phyloP scores from a whole-genome alignment of 2,888 invertebrate genomes.

The Syrphus vitripennis region DNA sequence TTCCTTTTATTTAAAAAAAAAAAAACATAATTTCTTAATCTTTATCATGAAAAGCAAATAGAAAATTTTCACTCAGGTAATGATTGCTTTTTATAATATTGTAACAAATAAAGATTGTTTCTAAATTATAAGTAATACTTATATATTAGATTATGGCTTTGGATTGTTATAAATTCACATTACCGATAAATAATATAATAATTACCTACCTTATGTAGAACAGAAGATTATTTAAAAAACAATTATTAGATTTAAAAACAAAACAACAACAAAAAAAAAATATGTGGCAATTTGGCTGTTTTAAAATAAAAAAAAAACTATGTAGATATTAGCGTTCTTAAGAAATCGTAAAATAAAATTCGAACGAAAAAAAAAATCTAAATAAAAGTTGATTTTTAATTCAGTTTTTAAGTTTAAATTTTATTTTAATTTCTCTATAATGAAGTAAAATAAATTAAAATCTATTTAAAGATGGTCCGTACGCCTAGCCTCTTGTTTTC shows the following conservation, averaged over 20 bases:
- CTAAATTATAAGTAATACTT: constrained; percentile 20
- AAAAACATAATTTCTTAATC: not conserved
- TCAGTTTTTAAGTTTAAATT: not conserved
- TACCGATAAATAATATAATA: constrained; percentile 22
- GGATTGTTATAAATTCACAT: constrained; percentile 46
- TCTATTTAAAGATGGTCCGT: not conserved
- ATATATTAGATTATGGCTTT: constrained; percentile 39
- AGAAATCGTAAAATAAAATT: constrained; percentile 34
- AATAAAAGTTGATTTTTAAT: not conserved
- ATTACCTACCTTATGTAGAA: constrained; percentile 27
- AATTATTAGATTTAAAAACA: not conserved
- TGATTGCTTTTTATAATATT: constrained; percentile 55
- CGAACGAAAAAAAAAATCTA: constrained; percentile 3
- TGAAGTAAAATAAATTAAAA: not conserved
- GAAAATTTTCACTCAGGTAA: constrained; percentile 67
- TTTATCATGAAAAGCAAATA: constrained; percentile 55
- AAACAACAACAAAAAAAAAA: not conserved
- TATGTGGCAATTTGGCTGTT: constrained; percentile 38
- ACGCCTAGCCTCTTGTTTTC: not conserved
- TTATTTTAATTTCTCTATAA: not conserved
- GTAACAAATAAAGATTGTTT: constrained; percentile 14
- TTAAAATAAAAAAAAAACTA: constrained; percentile 24
- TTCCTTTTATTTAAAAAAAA: not conserved
- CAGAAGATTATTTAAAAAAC: not conserved
- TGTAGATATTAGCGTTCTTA: constrained; percentile 38